These are phyloP conservation scores for Hafferia zeledoni DNA, from an alignment of 2,797 vertebrate genomes.

Conservation along the genomic window DNA sequence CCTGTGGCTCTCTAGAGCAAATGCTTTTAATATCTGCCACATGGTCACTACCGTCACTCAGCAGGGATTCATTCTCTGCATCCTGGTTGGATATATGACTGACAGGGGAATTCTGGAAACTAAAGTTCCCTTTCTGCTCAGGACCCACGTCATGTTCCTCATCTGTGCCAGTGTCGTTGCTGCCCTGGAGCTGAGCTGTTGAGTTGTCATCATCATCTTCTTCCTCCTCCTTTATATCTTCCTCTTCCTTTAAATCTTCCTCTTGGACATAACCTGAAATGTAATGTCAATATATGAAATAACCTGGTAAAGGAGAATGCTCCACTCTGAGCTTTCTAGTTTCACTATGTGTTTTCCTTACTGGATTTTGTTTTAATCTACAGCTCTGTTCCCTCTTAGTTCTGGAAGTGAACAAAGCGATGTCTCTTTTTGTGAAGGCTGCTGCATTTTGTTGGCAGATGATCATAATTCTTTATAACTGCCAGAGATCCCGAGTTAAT, in stretches of 20 bases:
- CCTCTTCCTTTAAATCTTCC: slow-evolving; percentile 86
- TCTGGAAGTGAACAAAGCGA: background rate
- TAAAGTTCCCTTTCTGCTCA: slow-evolving; percentile 91
- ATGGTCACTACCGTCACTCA: slow-evolving; percentile 93
- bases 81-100: slow-evolving; percentile 96
- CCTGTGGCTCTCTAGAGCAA: slow-evolving; percentile 85
- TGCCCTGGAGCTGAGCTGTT: slow-evolving; percentile 86
- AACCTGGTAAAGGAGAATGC: background rate
- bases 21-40: slow-evolving; percentile 90
- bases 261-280: slow-evolving; percentile 93
- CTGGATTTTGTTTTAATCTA: background rate
- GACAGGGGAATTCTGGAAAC: slow-evolving; percentile 94
- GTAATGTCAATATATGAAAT: slow-evolving; percentile 64
- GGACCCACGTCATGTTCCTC: slow-evolving; percentile 88
- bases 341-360: background rate
- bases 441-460: slow-evolving; percentile 45
- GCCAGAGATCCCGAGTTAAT: slow-evolving; percentile 61
- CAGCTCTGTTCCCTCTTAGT: background rate
- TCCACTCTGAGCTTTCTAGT: background rate
- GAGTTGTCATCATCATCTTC: slow-evolving; percentile 86
- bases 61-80: slow-evolving; percentile 89
- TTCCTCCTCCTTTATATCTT: slow-evolving; percentile 87
- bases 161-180: slow-evolving; percentile 88
- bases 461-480: slow-evolving; percentile 62
- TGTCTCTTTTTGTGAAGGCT: slow-evolving; percentile 9